A percentile compares a stretch with the other conserved stretches of the same genome.
Evolutionary conservation across 64 coral and sea anemone species (phyloP).

Genomic region (Pachyseris speciosa): DNA sequence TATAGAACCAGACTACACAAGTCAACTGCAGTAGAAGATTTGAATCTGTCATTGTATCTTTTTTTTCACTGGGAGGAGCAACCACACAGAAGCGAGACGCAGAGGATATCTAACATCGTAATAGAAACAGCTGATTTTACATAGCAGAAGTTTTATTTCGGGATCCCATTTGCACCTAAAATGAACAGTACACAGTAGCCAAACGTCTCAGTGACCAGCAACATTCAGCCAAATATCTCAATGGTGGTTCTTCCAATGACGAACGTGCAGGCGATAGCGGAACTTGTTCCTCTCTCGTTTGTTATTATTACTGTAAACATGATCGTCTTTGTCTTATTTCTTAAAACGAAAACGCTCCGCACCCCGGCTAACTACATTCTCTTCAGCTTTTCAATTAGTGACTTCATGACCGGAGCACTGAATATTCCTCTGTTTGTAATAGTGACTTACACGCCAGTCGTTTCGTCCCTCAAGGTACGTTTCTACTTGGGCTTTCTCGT

Average conservation of each 20-base stretch:
- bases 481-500: slow-evolving; percentile 14
- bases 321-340: slow-evolving; percentile 7
- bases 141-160: no score
- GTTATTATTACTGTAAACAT: not conserved
- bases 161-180: no score
- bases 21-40: no score
- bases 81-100: no score
- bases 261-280: not conserved
- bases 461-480: not conserved
- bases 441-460: not conserved
- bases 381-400: not conserved
- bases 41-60: no score
- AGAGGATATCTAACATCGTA: no score
- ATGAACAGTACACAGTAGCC: not conserved
- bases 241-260: not conserved
- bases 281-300: slow-evolving; percentile 19
- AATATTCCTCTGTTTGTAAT: slow-evolving; percentile 25
- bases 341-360: not conserved
- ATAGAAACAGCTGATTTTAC: no score
- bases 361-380: slow-evolving; percentile 15
- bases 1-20: no score
- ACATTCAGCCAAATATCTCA: not conserved
- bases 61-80: no score
- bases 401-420: slow-evolving; percentile 23
- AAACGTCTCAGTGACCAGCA: not conserved